phyloP scores from a whole-genome alignment of 2,888 invertebrate genomes.

The Synergus laeviventris region DNA sequence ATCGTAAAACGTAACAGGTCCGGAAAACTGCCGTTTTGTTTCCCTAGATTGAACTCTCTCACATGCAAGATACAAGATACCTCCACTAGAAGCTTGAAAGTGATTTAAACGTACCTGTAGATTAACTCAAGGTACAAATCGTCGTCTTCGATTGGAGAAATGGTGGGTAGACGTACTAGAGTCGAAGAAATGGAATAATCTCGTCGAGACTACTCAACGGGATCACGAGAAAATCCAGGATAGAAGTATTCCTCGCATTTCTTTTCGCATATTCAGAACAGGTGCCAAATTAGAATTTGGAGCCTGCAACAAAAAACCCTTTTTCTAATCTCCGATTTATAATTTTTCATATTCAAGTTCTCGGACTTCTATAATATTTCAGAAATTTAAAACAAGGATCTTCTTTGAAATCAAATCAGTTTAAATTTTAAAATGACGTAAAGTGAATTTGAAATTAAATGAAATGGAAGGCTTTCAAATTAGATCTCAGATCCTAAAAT shows the following conservation, averaged over 20 bases:
- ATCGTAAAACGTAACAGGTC: slow-evolving; percentile 30
- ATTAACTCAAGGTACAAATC: slow-evolving; percentile 8
- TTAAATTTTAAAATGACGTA: no score
- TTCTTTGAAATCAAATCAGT: no score
- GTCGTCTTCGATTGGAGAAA: slow-evolving; percentile 27
- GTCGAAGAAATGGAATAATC: background rate
- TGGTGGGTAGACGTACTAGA: background rate
- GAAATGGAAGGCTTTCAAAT: no score
- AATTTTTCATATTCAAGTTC: background rate
- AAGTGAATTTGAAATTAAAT: no score
- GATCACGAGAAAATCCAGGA: background rate
- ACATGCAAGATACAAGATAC: slow-evolving; percentile 7
- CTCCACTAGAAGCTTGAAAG: slow-evolving; percentile 30
- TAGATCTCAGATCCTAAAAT: no score
- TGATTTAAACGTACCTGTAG: slow-evolving; percentile 30
- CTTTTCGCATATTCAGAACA: background rate
- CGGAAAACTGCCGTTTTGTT: slow-evolving; percentile 38
- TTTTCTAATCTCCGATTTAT: background rate
- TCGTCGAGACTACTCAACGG: slow-evolving; percentile 19
- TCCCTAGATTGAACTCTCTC: slow-evolving; percentile 21
- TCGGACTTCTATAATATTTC: no score
- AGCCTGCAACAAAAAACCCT: background rate
- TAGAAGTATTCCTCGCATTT: background rate
- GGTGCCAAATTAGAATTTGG: background rate
- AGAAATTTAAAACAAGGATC: no score